Base-by-base conservation (phyloP, 1,140 invertebrate species). In the Pogonomyrmex californicus region DNA sequence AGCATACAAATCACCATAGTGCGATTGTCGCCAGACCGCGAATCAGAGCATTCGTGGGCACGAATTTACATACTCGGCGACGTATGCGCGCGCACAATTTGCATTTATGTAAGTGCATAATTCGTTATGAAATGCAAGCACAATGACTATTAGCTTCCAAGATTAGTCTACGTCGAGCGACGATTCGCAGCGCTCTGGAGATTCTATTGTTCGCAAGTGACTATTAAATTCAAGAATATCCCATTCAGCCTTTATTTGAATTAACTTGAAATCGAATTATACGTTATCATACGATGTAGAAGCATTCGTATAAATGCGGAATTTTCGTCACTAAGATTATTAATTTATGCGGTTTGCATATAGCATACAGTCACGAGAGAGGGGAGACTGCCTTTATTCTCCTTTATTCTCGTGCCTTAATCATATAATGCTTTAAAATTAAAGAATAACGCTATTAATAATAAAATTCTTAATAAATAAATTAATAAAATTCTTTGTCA, bases 71-170 rank as follows among this genome's bases (percentile, higher is more conserved):
- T 83, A 83, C 68, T 47, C 17, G 30, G 17, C 66, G 65, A 82
- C 66, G 54, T 60, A 70, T 60, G 79, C 51, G 36, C 41, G 68
- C 33, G 68, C 79, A 60, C 68, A 83, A 83, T 83, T 83, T 83
- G 79, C 79, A 83, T 83, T 83, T 83, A 83, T 83, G 79, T 83
- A 83, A 83, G 79, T 83, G 79, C 79, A 83, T 75, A 83, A 83
- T 83, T 83, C 79, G 79, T 83, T 83, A 83, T 83, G 79, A 83
- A 75, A 83, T 58, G 79, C 54, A 71, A 83, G 71, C 68, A 83
- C 79, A 83, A 83, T 83, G 68, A 83, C 79, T 83, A 83, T 83
- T 83, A 83, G 79, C 79, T 73, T 36, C 41, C 68, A 75, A 83
- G 79, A 83, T 83, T 83, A 83, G 68, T 83, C 54, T 71, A 33